Base-by-base conservation (phyloP, 2,888 invertebrate species). In the Acanthosepion lycidas region DNA sequence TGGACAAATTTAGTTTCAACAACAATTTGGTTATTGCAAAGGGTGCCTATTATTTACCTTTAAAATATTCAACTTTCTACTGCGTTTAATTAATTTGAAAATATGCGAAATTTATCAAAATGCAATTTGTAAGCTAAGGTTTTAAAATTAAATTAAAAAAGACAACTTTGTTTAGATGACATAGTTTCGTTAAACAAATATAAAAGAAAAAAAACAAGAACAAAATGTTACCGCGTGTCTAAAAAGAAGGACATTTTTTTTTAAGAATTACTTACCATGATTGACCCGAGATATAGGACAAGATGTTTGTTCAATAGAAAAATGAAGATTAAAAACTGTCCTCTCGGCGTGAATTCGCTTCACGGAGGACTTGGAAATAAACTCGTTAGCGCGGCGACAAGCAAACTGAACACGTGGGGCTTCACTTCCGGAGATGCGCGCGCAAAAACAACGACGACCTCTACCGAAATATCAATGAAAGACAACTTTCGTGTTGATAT, bases 301-400 rank as follows among this genome's bases (percentile, higher is more conserved):
- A 64, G 26, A 64, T 64, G 26, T 64, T 26, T 64, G 4, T 23
- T 26, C 3, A 26, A 64, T 28, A 20, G 20, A 33, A 59, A 28
- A 33, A 26, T 18, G 26, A n/a, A 78, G 55, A 20, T 64, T 42
- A 33, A 94, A 51, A 94, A 48, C 94, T 49, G 92, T 94, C 95
- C 95, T 94, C 95, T 95, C 95, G 91, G 95, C 95, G 95, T 92
- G 48, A 91, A 20, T 53, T 94, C 95, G 95, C 95, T 95, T 95
- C 95, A 95, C 95, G 91, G 95, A 95, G 95, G 95, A 64, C 64
- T 23, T 8, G 8, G 64, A 4, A 64, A 26, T 64, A 26, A 26
- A 23, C 8, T 64, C 23, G 23, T 64, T 64, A 3, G 5, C 23
- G 64, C 26, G 64, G 64, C 6, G 15, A 26, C 23, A 64, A 64